Evolutionary conservation across 2,113 vertebrate species (phyloP).

Genomic region (Epinephelus cyanopodus): DNA sequence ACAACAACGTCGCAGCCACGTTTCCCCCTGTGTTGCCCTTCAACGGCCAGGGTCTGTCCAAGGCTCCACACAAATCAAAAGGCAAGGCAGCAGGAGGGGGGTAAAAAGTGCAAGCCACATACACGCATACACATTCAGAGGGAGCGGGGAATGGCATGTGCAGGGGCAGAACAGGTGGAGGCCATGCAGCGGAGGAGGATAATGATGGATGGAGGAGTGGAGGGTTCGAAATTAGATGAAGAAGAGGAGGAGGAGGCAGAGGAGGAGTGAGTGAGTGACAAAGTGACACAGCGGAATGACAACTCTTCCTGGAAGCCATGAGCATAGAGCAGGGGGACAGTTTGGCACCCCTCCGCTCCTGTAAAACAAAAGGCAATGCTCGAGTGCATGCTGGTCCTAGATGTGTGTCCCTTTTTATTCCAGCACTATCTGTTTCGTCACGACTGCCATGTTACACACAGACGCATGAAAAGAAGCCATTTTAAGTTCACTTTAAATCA

Average conservation of each 20-base stretch:
- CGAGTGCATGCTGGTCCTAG: conserved; percentile 1
- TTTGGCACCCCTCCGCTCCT: conserved; percentile 32
- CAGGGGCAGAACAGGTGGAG: conserved; percentile 65
- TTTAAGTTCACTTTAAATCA: conserved; percentile 38
- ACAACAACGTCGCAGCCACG: conserved; percentile 43
- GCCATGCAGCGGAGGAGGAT: conserved; percentile 65
- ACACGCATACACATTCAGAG: conserved; percentile 27
- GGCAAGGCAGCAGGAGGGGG: conserved; percentile 11
- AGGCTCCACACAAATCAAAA: conserved; percentile 67
- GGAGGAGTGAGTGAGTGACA: conserved; percentile 65
- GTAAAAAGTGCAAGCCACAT: background rate
- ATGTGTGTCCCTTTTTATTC: conserved; percentile 22
- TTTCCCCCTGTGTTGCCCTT: conserved; percentile 52
- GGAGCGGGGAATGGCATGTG: conserved; percentile 27
- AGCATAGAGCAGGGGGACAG: conserved; percentile 58
- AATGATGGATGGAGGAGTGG: conserved; percentile 61
- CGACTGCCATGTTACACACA: conserved; percentile 6
- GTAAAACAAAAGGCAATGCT: conserved; percentile 33
- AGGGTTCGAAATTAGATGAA: conserved; percentile 62
- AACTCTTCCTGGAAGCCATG: conserved; percentile 72
- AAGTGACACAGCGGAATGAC: conserved; percentile 74
- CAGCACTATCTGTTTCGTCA: conserved; percentile 12
- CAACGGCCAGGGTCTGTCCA: conserved; percentile 49
- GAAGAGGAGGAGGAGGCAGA: conserved; percentile 35
- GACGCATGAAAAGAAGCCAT: conserved; percentile 12